These are phyloP conservation scores for Coelopa pilipes DNA, from an alignment of 2,888 invertebrate species.

Conservation along the genomic window DNA sequence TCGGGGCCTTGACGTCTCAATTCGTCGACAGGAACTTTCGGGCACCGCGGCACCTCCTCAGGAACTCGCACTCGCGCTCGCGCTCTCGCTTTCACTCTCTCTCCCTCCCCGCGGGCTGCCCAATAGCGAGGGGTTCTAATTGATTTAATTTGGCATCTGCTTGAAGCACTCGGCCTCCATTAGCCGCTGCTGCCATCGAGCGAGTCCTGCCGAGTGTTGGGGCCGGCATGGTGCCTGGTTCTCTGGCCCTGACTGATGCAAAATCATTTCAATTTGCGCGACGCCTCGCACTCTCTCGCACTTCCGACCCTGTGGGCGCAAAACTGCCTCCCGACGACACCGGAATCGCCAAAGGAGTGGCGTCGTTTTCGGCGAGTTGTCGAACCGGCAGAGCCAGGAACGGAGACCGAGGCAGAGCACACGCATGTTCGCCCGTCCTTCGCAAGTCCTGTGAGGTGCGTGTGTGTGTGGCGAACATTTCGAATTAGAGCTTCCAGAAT, in stretches of 20 bases:
- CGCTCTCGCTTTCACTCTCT: not conserved
- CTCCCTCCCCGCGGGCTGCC: not conserved
- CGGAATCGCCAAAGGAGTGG: conserved; percentile 13
- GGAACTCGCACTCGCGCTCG: too few relatives aligned
- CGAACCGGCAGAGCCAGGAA: conserved; percentile 12
- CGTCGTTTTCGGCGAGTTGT: conserved; percentile 28
- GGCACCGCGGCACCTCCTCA: not conserved
- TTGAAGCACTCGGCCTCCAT: conserved; percentile 63
- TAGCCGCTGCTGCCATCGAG: conserved; percentile 60
- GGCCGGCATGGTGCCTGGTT: conserved; percentile 28
- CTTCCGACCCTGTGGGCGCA: conserved; percentile 24
- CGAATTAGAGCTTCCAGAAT: conserved; percentile 50
- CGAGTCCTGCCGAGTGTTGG: not conserved
- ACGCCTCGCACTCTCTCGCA: conserved; percentile 35
- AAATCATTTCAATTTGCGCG: conserved; percentile 42
- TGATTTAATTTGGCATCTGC: conserved; percentile 62
- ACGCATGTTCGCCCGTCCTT: conserved; percentile 34
- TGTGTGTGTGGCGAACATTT: conserved; percentile 28
- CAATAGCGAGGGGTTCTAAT: conserved; percentile 44
- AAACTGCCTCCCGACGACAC: conserved; percentile 1
- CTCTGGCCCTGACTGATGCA: conserved; percentile 43
- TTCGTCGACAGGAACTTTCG: conserved; percentile 46
- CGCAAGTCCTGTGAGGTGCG: conserved; percentile 48
- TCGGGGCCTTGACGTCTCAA: conserved; percentile 53
- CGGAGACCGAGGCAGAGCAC: not conserved